Conservation (phyloP, 2,888 invertebrate genomes). For the Chalcosyrphus nemorum region DNA sequence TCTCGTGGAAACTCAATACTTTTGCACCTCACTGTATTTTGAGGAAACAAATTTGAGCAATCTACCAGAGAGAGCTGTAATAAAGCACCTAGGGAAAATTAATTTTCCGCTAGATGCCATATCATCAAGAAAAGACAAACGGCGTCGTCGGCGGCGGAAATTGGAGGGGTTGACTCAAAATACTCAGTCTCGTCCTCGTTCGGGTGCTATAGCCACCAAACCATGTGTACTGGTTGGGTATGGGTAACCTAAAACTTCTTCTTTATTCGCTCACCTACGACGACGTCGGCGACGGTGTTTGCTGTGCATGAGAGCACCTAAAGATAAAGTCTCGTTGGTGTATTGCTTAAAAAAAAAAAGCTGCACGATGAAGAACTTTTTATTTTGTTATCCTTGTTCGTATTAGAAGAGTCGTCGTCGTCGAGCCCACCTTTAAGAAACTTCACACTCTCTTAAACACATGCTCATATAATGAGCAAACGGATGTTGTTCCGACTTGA, state of each 20-base stretch:
- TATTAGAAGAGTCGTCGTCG: slow-evolving; percentile 8
- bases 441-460: slow-evolving; percentile 49
- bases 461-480: slow-evolving; percentile 51
- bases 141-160: background rate
- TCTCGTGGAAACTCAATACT: background rate
- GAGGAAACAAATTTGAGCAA: background rate
- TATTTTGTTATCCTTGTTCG: slow-evolving; percentile 29
- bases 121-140: slow-evolving; percentile 21
- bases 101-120: slow-evolving; percentile 55
- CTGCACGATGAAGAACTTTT: background rate
- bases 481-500: slow-evolving; percentile 43
- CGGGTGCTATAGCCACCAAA: background rate
- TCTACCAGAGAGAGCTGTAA: slow-evolving; percentile 15
- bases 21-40: background rate
- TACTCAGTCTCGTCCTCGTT: background rate
- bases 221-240: background rate
- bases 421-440: slow-evolving; percentile 29
- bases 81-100: slow-evolving; percentile 46
- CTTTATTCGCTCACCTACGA: background rate
- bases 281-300: background rate
- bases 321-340: background rate
- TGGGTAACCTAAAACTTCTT: slow-evolving; percentile 26
- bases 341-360: background rate
- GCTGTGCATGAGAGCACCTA: slow-evolving; percentile 9
- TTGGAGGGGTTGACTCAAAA: background rate